A percentile compares a stretch with the other conserved stretches of the same genome.
These are phyloP conservation scores for Pissodes strobi DNA, from an alignment of 1,140 invertebrate genomes.

Conservation along the genomic window DNA sequence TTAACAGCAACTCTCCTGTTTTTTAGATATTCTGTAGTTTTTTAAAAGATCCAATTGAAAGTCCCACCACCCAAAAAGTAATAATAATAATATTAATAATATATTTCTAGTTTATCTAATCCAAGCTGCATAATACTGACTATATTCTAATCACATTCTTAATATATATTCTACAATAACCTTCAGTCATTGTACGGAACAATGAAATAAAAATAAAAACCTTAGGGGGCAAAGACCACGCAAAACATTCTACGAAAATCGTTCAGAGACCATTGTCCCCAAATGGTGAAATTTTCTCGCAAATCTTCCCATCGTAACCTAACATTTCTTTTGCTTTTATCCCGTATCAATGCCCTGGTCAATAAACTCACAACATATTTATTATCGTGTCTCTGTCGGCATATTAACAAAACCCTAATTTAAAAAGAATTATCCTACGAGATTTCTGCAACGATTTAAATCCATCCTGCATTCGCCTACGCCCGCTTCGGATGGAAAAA, in stretches of 20 bases:
- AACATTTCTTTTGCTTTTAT: not conserved
- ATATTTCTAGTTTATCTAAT: too few species aligned
- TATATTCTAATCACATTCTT: too few species aligned
- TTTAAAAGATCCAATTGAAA: too few species aligned
- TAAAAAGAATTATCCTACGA: conserved; percentile 38
- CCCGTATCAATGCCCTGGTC: conserved; percentile 32
- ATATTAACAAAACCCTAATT: conserved; percentile 37
- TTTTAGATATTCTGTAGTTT: too few species aligned
- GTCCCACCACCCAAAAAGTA: too few species aligned
- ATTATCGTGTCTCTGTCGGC: conserved; percentile 36
- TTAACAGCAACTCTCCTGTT: too few species aligned
- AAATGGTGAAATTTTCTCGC: conserved; percentile 6
- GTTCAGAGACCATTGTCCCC: not conserved
- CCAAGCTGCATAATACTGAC: too few species aligned
- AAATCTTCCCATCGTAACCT: not conserved
- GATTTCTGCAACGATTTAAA: conserved; percentile 35
- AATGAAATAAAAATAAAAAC: too few species aligned
- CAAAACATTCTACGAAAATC: not conserved
- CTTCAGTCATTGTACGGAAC: too few species aligned
- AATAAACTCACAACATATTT: conserved; percentile 32
- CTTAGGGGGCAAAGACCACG: not conserved
- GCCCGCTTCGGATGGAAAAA: conserved; percentile 7
- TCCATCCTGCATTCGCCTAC: conserved; percentile 31
- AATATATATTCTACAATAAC: too few species aligned
- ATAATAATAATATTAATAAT: too few species aligned